Base-by-base conservation (phyloP, 2,113 vertebrate genomes). In the Siphamia tubifer region DNA sequence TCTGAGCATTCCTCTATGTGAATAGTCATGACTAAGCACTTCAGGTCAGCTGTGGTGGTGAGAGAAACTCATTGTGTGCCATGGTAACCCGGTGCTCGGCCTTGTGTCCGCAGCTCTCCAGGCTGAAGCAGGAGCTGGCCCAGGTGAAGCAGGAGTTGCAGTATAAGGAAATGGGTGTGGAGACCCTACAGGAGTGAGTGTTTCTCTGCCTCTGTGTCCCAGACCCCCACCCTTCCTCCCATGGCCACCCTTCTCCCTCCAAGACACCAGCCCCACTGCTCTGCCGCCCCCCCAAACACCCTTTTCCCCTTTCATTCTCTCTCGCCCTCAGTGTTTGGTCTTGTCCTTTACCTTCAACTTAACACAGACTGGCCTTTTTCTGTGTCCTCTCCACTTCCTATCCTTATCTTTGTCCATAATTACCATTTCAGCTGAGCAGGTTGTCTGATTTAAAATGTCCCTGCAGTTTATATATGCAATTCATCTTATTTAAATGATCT, bases 91-190 rank as follows among this genome's bases (percentile, higher is more conserved):
- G 4, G 80, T 19, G 67, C 30, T 79, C 17, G 23, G 25, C 63
- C 45, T 84, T 92, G 85, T 94, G 27, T 91, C 69, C 85, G 76
- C 88, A 99, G 98, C 96, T 99, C 90, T 97, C 93, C 86, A 94
- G 95, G 77, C 92, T 99, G 77, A 99, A 99, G 80, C 94, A 95
- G 83, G 98, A 99, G 88, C 90, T 99, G 92, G 91, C 94, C 77
- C 95, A 98, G 91, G 98, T 99, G 96, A 98, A 97, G 86, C 96
- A 99, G 89, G 98, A 99, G 82, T 92, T 99, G 68, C 96, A 99
- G 63, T 95, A 95, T 86, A 99, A 99, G 88, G 96, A 99, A 83
- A 98, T 97, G 93, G 96, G 98, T 87, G 96, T 99, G 89, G 97
- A 99, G 94, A 99, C 98, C 51, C 90, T 99, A 31, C 97, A 98